Base-by-base conservation (phyloP, 1,140 invertebrate genomes). In the Mycetomoellerius zeteki region DNA sequence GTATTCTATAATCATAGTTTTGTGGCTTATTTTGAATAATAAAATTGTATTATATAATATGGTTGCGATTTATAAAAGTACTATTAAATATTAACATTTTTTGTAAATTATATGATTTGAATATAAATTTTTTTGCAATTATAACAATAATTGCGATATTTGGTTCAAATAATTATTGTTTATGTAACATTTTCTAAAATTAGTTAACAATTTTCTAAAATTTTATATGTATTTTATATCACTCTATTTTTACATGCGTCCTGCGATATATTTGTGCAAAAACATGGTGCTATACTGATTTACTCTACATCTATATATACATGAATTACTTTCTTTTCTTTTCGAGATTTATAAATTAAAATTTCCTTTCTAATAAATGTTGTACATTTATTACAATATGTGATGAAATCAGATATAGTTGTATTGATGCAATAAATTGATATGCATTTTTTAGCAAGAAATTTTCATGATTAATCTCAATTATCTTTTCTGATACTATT, bases 191-290 rank as follows among this genome's bases (percentile, higher is more conserved):
- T 73, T 19, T 73, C 30, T 73, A 33, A 58, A 37, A 75, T 37
- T 24, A n/a, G n/a, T n/a, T n/a, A n/a, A n/a, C n/a, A n/a, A 43
- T 24, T 73, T 19, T 73, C 30, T 73, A 33, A 58, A 37, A 75
- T 37, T 24, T 14, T 72, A 43, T 43, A 43, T 43, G 2, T 10
- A 21, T 72, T 72, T 19, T 10, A 24, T 72, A 52, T 4, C 7
- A 72, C 10, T 14, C 5, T 47, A 43, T 72, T 19, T 43, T 56
- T 73, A 54, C 30, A 75, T 37, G 12, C 27, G 47, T 8, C 10
- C 12, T 43, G 21, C 43, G 16, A 52, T 21, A 5, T 52, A n/a
- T 7, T n/a, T 71, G 5, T 50, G 14, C 12, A 47, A 69, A 67
- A 67, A 2, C 8, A 16, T 33, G 19, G 37, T 12, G 30, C 43